Percentiles rank a stretch among this genome's conserved stretches.
These are phyloP conservation scores for Drosophila melanosoma DNA, from an alignment of 2,888 invertebrate genomes.

Conservation along the genomic window DNA sequence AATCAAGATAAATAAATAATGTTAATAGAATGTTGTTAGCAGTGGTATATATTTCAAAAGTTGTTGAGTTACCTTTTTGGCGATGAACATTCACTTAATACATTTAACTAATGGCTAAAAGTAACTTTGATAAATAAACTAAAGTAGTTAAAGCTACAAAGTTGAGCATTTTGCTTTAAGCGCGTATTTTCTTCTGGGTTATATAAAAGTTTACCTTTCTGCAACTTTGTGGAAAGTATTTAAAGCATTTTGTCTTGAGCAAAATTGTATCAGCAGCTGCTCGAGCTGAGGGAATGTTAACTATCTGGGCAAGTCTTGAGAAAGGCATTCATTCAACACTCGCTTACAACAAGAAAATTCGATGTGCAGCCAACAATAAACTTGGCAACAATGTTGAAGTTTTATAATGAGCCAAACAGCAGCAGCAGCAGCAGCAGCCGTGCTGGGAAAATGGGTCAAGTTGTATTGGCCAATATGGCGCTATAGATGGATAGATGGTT, in stretches of 20 bases:
- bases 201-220: not conserved
- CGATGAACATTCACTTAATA: not conserved
- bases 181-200: not conserved
- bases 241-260: constrained; percentile 34
- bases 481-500: constrained; percentile 14
- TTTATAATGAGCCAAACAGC: constrained; percentile 57
- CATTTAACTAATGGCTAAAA: not conserved
- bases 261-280: constrained; percentile 52
- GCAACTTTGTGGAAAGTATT: constrained; percentile 25
- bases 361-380: constrained; percentile 42
- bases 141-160: not conserved
- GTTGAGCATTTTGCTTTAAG: not conserved
- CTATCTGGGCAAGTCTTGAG: constrained; percentile 49
- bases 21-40: not conserved
- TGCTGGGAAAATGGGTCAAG: constrained; percentile 67
- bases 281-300: constrained; percentile 26
- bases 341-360: constrained; percentile 4
- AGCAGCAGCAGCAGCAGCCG: constrained; percentile 13
- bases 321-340: constrained; percentile 38
- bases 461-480: constrained; percentile 65
- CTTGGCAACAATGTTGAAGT: constrained; percentile 45
- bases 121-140: not conserved
- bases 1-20: constrained; percentile 21
- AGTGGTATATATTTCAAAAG: not conserved
- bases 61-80: not conserved